Evolutionary conservation across 2,113 vertebrate genomes (phyloP), one percentile per base, ranked within the genome.

Genomic region (Morone saxatilis): DNA sequence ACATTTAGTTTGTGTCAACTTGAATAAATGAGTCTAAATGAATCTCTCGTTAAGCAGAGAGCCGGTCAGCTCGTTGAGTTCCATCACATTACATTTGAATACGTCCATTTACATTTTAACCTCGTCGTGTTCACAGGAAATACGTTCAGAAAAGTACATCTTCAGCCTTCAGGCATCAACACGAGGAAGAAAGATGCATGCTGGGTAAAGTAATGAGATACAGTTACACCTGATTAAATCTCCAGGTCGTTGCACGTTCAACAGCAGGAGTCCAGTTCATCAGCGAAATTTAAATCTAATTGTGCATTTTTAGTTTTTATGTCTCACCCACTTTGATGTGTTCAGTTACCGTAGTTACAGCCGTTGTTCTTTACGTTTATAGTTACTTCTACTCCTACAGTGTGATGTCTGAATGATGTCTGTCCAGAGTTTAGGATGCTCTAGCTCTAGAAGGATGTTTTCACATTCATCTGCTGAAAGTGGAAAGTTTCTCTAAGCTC

Each of bases 121-220:
- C 50, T 47, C 38, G 1, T 20, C 22, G 11, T 13, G 16, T 41
- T 68, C 45, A 11, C 8, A 11, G 17, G 22, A 57, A 59, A 5
- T 16, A 25, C 9, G 20, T 36, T 61, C 36, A 16, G 6, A 19
- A 51, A 47, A 31, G 47, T 25, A 56, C 22, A 48, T 71, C 20
- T 8, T 0, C 60, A 25, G 70, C 51, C 61, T 66, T 57, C 69
- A 72, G 60, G 81, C 53, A 4, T 69, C 76, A 40, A 48, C 47
- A 19, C 10, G 38, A 66, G 25, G 72, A 40, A 7, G 50, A 12
- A 48, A 9, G 56, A n/a, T 66, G 80, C 66, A 76, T 76, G 41
- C 76, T 83, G 85, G 66, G 78, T 54, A 54, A 41, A 72, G 41
- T 14, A 43, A 20, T 36, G 53, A 68, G 3, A 45, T 36, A 2